Percentiles rank a stretch among this genome's conserved stretches.
Conservation (phyloP, 2,888 invertebrate species). For the Odontocerum albicorne region DNA sequence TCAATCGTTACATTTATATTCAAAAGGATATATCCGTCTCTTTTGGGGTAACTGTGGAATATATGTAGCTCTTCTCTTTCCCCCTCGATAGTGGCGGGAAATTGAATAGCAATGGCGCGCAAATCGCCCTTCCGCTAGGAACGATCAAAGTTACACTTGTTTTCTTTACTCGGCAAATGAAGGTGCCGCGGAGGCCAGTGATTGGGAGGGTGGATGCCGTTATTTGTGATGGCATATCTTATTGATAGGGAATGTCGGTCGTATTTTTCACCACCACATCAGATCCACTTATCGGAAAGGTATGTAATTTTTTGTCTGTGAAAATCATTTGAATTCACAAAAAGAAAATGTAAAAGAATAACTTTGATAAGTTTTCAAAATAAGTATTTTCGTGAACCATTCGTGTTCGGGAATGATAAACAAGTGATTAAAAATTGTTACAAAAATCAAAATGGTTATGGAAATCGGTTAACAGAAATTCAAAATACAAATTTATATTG, state of each 20-base stretch:
- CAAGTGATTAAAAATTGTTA: too few relatives aligned
- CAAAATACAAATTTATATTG: too few relatives aligned
- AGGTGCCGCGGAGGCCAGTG: conserved; percentile 17
- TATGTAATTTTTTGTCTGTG: too few relatives aligned
- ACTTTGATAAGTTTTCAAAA: too few relatives aligned
- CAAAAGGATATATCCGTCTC: conserved; percentile 41
- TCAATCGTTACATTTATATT: conserved; percentile 52
- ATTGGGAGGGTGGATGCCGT: conserved; percentile 29
- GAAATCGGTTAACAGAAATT: too few relatives aligned
- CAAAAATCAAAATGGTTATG: too few relatives aligned
- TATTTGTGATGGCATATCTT: conserved; percentile 29
- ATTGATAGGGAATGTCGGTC: conserved; percentile 20
- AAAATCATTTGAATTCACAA: too few relatives aligned
- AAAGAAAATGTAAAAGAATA: too few relatives aligned
- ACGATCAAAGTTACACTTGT: conserved; percentile 36
- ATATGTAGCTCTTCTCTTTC: conserved; percentile 40
- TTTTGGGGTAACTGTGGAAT: conserved; percentile 33
- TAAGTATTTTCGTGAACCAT: too few relatives aligned
- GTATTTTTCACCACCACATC: conserved; percentile 2
- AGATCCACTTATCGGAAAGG: too few relatives aligned
- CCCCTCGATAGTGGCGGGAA: conserved; percentile 40
- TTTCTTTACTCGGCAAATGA: conserved; percentile 28
- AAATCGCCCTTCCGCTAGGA: conserved; percentile 36
- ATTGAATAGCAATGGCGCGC: conserved; percentile 50
- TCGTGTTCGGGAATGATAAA: too few relatives aligned